phyloP scores from a whole-genome alignment of 2,888 invertebrate species.

The Steinernema hermaphroditum region DNA sequence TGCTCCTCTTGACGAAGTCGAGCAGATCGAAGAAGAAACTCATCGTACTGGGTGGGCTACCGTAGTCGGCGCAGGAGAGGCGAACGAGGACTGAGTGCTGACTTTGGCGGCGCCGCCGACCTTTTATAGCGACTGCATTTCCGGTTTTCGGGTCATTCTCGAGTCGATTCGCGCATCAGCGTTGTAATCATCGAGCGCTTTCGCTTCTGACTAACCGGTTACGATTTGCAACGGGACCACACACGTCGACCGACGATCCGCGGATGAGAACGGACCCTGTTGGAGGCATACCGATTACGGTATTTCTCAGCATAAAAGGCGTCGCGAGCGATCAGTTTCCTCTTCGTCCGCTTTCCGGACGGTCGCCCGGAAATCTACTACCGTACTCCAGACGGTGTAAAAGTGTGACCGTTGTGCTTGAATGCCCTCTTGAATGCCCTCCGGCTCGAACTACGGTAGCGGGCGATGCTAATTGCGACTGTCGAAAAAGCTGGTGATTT shows the following conservation, averaged over 20 bases:
- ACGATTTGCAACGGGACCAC: conserved; percentile 9
- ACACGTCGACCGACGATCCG: background rate
- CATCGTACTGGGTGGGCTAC: too few relatives aligned
- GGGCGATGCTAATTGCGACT: too few relatives aligned
- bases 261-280: background rate
- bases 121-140: background rate
- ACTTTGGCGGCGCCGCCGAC: background rate
- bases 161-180: background rate
- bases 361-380: background rate
- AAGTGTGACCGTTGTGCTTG: too few relatives aligned
- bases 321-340: background rate
- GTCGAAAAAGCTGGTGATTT: too few relatives aligned
- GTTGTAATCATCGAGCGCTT: too few relatives aligned
- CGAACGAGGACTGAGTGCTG: background rate
- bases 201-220: too few relatives aligned
- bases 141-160: conserved; percentile 18
- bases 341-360: background rate
- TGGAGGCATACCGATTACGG: background rate
- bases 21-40: too few relatives aligned
- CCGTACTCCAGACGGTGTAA: background rate
- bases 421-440: too few relatives aligned
- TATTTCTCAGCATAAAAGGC: background rate
- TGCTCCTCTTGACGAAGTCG: too few relatives aligned
- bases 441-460: too few relatives aligned
- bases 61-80: too few relatives aligned